Base-by-base conservation (phyloP, 2,797 vertebrate genomes). In the Tenualosa thibaudeaui region DNA sequence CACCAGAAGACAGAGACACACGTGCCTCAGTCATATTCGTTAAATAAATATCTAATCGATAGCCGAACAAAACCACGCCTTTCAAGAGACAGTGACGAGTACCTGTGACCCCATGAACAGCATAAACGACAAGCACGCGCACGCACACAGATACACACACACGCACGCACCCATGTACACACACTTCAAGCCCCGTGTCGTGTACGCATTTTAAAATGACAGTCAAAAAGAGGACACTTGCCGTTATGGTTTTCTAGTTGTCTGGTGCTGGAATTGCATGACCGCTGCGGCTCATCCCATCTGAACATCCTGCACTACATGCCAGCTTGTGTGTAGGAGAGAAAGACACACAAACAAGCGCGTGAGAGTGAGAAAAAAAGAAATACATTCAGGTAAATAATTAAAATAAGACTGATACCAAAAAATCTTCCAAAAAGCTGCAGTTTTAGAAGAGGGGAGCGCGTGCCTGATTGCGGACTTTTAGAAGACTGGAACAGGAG, bases 401-500 rank as follows among this genome's bases (percentile, higher is more conserved):
- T 95, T 93, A 93, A 94, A 95, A 95, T 92, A 93, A 90, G 89
- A 93, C 89, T 93, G 92, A 93, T 92, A 93, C 92, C 91, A 89
- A 87, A 91, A 93, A 92, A 85, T 88, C 90, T 91, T 89, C 92
- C 91, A 91, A 93, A 93, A 94, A 90, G 85, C 93, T 92, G 87
- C 91, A 92, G 92, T 94, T 94, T 95, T 91, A 93, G 93, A 93
- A 93, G 92, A 94, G 93, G 89, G 92, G 93, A 93, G 93, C 94
- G 93, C 94, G 95, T 86, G 94, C 91, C 95, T 96, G 95, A 96
- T 95, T 95, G 96, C 94, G 90, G 93, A 96, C 94, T 96, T 96
- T 96, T 95, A 93, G 95, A 93, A 94, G 95, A 96, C 95, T 96
- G 96, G 94, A 95, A 96, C 93, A 90, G 94, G 94, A 95, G 95